Conservation (phyloP, 92 coral and sea anemone species). For the Desmophyllum pertusum region DNA sequence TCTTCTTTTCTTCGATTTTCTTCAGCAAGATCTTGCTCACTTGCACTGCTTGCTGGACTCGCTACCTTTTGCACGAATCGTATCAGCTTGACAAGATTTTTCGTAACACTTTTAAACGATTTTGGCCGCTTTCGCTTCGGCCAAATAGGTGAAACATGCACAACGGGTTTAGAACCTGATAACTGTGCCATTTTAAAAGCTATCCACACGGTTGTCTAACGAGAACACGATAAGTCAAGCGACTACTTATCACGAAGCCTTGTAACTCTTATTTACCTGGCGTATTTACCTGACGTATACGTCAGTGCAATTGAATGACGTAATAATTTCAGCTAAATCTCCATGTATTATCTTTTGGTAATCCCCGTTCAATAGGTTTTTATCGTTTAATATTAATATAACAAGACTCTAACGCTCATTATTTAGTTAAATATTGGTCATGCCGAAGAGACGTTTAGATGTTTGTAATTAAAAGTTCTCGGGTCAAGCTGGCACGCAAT, state of each 20-base stretch:
- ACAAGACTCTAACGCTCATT: background rate
- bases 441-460: too few relatives aligned
- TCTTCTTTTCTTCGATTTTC: background rate
- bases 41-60: background rate
- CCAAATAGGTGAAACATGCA: slow-evolving; percentile 33
- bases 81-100: background rate
- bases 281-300: background rate
- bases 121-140: background rate
- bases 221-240: background rate
- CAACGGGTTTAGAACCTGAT: background rate
- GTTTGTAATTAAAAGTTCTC: too few relatives aligned
- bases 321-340: too few relatives aligned
- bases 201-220: background rate
- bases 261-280: background rate
- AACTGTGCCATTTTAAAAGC: slow-evolving; percentile 10
- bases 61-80: background rate
- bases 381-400: background rate
- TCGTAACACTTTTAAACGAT: slow-evolving; percentile 18
- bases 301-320: slow-evolving; percentile 12
- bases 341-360: background rate
- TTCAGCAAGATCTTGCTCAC: background rate
- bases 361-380: background rate
- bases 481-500: background rate
- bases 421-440: background rate
- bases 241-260: background rate